Evolutionary conservation across 2,888 invertebrate genomes (phyloP).

Genomic region (Heliconius sara): DNA sequence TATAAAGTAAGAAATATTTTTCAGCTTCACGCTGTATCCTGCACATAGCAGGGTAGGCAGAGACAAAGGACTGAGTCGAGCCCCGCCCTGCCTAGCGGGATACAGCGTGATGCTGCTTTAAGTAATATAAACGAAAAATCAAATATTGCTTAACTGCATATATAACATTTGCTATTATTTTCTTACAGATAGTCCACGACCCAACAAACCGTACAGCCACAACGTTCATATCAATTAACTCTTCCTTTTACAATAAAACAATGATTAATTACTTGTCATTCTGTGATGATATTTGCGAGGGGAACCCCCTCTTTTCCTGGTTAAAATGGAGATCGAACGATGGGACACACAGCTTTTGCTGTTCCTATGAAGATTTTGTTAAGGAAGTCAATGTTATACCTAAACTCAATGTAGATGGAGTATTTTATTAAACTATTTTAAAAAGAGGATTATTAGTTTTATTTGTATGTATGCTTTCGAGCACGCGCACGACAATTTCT

Average conservation of each 20-base stretch:
- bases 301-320: slow-evolving; percentile 61
- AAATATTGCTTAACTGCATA: no score
- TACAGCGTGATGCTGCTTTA: not conserved
- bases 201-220: slow-evolving; percentile 56
- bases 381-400: slow-evolving; percentile 48
- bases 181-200: slow-evolving; percentile 68
- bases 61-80: not conserved
- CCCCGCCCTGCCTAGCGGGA: not conserved
- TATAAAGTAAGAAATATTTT: slow-evolving; percentile 63
- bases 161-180: not conserved
- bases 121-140: no score
- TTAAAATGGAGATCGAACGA: slow-evolving; percentile 69
- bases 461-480: not conserved
- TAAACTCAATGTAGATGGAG: slow-evolving; percentile 25
- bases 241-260: slow-evolving; percentile 63
- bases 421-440: slow-evolving; percentile 38
- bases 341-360: slow-evolving; percentile 73
- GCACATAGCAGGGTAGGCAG: no score
- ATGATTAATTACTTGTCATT: slow-evolving; percentile 57
- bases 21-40: not conserved
- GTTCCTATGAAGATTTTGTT: slow-evolving; percentile 63
- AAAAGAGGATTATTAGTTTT: not conserved
- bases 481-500: no score
- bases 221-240: slow-evolving; percentile 71
- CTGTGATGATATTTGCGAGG: slow-evolving; percentile 66